Evolutionary conservation across 2,113 vertebrate genomes (phyloP).

Genomic region (Silurus glanis): DNA sequence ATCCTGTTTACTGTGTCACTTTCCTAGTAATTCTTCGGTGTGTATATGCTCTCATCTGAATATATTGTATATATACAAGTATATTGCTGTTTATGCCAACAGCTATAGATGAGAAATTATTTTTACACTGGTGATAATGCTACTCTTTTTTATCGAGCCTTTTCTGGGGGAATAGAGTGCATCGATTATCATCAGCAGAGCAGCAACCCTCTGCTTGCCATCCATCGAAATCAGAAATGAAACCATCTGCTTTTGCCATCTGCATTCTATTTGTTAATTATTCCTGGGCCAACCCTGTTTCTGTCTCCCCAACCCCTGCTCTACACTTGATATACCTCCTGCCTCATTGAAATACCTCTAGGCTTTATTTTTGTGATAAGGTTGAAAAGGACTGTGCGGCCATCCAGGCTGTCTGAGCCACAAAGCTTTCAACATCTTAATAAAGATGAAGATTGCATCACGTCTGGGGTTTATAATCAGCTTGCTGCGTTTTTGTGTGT

Average conservation of each 20-base stretch:
- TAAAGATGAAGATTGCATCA: constrained; percentile 74
- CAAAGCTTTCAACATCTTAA: constrained; percentile 76
- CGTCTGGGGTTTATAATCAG: constrained; percentile 69
- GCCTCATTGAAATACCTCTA: constrained; percentile 41
- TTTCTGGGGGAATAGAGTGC: constrained; percentile 37
- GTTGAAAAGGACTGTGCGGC: constrained; percentile 50
- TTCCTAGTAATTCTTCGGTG: neutral
- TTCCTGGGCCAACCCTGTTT: constrained; percentile 64
- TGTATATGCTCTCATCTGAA: constrained; percentile 1
- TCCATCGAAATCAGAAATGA: constrained; percentile 66
- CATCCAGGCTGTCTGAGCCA: constrained; percentile 47
- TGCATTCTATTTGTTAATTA: constrained; percentile 73
- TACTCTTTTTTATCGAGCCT: constrained; percentile 45
- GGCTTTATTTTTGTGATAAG: constrained; percentile 23
- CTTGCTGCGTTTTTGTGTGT: constrained; percentile 54
- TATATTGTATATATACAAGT: too few species aligned
- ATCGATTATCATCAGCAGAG: constrained; percentile 71
- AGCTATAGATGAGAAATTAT: constrained; percentile 31
- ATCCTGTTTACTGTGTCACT: neutral
- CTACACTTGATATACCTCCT: constrained; percentile 31
- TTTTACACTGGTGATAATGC: constrained; percentile 19
- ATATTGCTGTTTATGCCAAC: constrained; percentile 9
- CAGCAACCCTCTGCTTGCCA: constrained; percentile 67
- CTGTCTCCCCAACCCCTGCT: constrained; percentile 29
- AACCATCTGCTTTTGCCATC: constrained; percentile 80